These are phyloP conservation scores for Rhopilema esculentum DNA, from an alignment of 30 jellyfish, hydroid and myxozoan genomes.

Conservation along the genomic window DNA sequence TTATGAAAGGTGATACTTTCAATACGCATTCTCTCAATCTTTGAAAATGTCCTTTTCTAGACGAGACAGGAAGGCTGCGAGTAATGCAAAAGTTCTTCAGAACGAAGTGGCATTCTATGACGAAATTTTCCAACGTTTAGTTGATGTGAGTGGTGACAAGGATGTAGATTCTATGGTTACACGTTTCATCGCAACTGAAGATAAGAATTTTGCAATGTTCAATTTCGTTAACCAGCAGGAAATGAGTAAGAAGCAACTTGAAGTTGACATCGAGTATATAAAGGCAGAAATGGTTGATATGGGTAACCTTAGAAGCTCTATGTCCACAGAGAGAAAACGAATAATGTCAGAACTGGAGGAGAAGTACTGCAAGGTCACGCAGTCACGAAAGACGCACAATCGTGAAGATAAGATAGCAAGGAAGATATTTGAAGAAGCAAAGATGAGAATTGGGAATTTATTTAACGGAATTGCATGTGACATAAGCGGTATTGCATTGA, in stretches of 20 bases:
- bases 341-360: slow-evolving; percentile 58
- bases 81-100: slow-evolving; percentile 51
- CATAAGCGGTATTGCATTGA: background rate
- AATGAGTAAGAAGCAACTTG: slow-evolving; percentile 57
- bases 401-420: slow-evolving; percentile 32
- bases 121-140: slow-evolving; percentile 74
- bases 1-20: too few species aligned
- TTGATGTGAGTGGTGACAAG: slow-evolving; percentile 76
- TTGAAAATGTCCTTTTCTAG: slow-evolving; percentile 10
- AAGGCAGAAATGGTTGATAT: slow-evolving; percentile 50
- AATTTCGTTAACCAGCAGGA: slow-evolving; percentile 87
- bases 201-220: slow-evolving; percentile 84
- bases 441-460: slow-evolving; percentile 24
- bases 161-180: slow-evolving; percentile 83
- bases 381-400: slow-evolving; percentile 1
- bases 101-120: slow-evolving; percentile 80
- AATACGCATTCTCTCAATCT: too few species aligned
- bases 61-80: slow-evolving; percentile 63
- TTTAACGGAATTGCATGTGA: slow-evolving; percentile 14
- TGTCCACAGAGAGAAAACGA: slow-evolving; percentile 53
- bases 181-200: slow-evolving; percentile 74
- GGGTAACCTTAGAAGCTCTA: slow-evolving; percentile 36
- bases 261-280: slow-evolving; percentile 46
- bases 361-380: slow-evolving; percentile 20
- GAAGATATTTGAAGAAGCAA: slow-evolving; percentile 31